Conservation (phyloP, 2,888 invertebrate genomes). For the Xestia xanthographa region DNA sequence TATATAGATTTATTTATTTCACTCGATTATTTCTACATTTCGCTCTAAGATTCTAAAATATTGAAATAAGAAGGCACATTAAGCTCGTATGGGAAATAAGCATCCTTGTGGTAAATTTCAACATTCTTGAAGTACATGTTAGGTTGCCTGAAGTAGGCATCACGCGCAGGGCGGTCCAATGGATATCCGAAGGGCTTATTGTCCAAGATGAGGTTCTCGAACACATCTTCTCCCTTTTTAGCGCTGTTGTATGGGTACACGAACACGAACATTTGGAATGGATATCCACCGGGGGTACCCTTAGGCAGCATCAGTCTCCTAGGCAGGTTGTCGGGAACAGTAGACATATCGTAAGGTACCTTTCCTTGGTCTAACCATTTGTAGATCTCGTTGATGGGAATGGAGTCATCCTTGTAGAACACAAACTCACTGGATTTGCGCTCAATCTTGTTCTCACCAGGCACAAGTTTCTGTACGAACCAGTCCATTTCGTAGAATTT, state of each 20-base stretch:
- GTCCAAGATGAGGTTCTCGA: slow-evolving; percentile 81
- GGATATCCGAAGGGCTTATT: slow-evolving; percentile 90
- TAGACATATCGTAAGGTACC: slow-evolving; percentile 89
- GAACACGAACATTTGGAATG: slow-evolving; percentile 92
- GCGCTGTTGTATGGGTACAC: slow-evolving; percentile 89
- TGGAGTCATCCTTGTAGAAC: slow-evolving; percentile 91
- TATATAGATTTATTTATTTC: slow-evolving; percentile 29
- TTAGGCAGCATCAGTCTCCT: slow-evolving; percentile 93
- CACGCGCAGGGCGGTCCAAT: slow-evolving; percentile 89
- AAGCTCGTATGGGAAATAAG: slow-evolving; percentile 76
- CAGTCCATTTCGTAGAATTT: slow-evolving; percentile 92
- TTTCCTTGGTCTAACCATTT: slow-evolving; percentile 89
- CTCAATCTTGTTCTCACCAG: slow-evolving; percentile 92
- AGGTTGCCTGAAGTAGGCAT: slow-evolving; percentile 86
- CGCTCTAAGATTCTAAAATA: slow-evolving; percentile 26
- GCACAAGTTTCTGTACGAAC: slow-evolving; percentile 90
- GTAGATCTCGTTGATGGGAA: slow-evolving; percentile 91
- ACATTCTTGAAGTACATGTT: slow-evolving; percentile 92
- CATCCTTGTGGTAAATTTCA: slow-evolving; percentile 87
- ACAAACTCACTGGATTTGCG: slow-evolving; percentile 92
- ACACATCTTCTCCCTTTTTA: slow-evolving; percentile 76
- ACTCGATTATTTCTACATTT: slow-evolving; percentile 48
- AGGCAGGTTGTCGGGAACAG: slow-evolving; percentile 91
- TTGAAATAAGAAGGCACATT: slow-evolving; percentile 73
- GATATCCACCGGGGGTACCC: slow-evolving; percentile 92